Evolutionary conservation across 2,888 invertebrate species (phyloP).

Genomic region (Pheosia tremula): DNA sequence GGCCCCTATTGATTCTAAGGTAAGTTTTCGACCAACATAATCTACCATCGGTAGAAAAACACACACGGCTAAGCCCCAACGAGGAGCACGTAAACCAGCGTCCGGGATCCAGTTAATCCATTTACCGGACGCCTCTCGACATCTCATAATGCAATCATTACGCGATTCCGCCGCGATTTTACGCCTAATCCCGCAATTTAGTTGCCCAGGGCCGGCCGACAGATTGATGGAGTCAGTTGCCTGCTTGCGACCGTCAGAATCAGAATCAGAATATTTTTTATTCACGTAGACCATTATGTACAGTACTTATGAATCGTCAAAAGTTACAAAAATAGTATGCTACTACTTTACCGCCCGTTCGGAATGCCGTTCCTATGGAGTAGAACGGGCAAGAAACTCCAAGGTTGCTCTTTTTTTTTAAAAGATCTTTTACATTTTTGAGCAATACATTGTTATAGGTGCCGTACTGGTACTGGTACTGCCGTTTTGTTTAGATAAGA

Average conservation of each 20-base stretch:
- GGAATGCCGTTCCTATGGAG: too few relatives aligned
- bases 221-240: slow-evolving; percentile 5
- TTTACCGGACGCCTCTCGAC: slow-evolving; percentile 5
- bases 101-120: slow-evolving; percentile 4
- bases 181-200: slow-evolving; percentile 13
- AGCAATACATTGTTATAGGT: too few relatives aligned
- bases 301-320: too few relatives aligned
- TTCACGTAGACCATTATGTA: too few relatives aligned
- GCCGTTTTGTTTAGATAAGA: slow-evolving; percentile 3
- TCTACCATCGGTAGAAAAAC: background rate
- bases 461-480: too few relatives aligned
- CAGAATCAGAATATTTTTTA: too few relatives aligned
- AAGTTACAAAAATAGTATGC: too few relatives aligned
- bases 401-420: too few relatives aligned
- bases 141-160: slow-evolving; percentile 25
- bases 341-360: too few relatives aligned
- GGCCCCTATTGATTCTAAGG: background rate
- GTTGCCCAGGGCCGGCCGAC: slow-evolving; percentile 3
- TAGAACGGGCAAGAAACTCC: too few relatives aligned
- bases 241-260: slow-evolving; percentile 5
- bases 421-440: too few relatives aligned
- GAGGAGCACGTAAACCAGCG: background rate
- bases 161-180: slow-evolving; percentile 12
- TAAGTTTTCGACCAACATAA: background rate
- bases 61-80: background rate